Evolutionary conservation across 2,888 invertebrate genomes (phyloP).

Genomic region (Nemurella pictetii): DNA sequence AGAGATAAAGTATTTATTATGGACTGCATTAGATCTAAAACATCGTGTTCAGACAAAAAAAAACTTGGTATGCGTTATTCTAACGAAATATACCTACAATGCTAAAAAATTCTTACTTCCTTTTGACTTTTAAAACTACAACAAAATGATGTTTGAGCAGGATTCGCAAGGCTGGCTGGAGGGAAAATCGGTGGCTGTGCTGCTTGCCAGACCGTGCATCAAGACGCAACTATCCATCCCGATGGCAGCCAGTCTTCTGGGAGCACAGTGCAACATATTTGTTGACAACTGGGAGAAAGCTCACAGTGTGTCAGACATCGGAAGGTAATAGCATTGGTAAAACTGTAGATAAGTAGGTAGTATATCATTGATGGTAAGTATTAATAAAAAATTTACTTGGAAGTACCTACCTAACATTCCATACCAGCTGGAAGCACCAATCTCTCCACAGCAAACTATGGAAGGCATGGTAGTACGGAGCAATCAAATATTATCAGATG

Average conservation of each 20-base stretch:
- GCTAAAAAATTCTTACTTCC: not conserved
- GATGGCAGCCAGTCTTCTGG: constrained; percentile 38
- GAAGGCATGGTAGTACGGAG: no score
- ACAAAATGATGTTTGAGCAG: not conserved
- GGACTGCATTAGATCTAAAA: constrained; percentile 44
- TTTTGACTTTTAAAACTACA: not conserved
- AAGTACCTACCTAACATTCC: no score
- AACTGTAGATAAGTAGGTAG: no score
- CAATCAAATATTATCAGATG: no score
- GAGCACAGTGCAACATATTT: constrained; percentile 36
- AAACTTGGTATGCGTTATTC: not conserved
- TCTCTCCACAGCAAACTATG: no score
- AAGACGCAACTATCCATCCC: constrained; percentile 39
- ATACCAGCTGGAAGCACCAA: no score
- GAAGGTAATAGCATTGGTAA: constrained; percentile 39
- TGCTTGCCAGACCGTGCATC: constrained; percentile 18
- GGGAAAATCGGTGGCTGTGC: constrained; percentile 1
- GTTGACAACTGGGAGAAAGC: constrained; percentile 25
- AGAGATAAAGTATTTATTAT: constrained; percentile 42
- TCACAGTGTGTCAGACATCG: constrained; percentile 31
- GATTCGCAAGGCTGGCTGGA: not conserved
- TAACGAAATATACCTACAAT: not conserved
- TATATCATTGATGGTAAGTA: no score
- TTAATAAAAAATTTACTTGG: no score
- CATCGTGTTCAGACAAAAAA: not conserved